Conservation (phyloP, 1,140 invertebrate genomes). For the Drosophila bipectinata region DNA sequence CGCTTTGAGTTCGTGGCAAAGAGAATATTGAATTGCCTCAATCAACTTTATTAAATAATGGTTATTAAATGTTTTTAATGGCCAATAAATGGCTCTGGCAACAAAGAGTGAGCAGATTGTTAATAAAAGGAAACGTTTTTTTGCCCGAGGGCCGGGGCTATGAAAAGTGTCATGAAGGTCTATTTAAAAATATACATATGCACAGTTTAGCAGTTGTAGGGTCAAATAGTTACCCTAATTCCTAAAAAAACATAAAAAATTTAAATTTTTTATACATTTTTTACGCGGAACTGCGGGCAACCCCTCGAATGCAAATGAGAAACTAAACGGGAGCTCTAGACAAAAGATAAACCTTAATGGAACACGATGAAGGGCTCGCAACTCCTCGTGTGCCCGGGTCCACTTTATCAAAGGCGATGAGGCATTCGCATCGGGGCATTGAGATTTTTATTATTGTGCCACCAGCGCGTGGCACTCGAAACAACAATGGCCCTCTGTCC, state of each 20-base stretch:
- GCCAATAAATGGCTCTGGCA: slow-evolving; percentile 5
- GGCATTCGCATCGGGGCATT: slow-evolving; percentile 42
- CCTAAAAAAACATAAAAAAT: slow-evolving; percentile 47
- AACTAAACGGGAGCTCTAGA: slow-evolving; percentile 57
- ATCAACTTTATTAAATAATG: slow-evolving; percentile 16
- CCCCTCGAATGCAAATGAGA: slow-evolving; percentile 68
- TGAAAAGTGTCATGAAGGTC: neutral
- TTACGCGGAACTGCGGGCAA: slow-evolving; percentile 60
- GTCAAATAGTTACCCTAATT: slow-evolving; percentile 22
- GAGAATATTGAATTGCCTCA: slow-evolving; percentile 11
- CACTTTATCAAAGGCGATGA: slow-evolving; percentile 75
- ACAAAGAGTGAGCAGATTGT: neutral
- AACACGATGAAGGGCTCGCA: slow-evolving; percentile 20
- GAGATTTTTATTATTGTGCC: slow-evolving; percentile 51
- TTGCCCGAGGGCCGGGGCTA: neutral
- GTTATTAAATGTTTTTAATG: slow-evolving; percentile 12
- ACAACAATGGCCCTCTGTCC: slow-evolving; percentile 48
- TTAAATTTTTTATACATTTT: slow-evolving; percentile 23
- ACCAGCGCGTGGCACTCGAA: slow-evolving; percentile 66
- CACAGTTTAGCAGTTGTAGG: neutral
- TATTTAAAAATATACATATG: slow-evolving; percentile 5
- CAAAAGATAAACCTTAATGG: slow-evolving; percentile 30
- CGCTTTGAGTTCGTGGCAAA: neutral
- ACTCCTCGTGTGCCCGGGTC: slow-evolving; percentile 54
- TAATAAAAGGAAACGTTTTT: neutral